These are phyloP conservation scores for Dendrophyllia cribrosa DNA, from an alignment of 64 coral and sea anemone genomes.

Conservation along the genomic window DNA sequence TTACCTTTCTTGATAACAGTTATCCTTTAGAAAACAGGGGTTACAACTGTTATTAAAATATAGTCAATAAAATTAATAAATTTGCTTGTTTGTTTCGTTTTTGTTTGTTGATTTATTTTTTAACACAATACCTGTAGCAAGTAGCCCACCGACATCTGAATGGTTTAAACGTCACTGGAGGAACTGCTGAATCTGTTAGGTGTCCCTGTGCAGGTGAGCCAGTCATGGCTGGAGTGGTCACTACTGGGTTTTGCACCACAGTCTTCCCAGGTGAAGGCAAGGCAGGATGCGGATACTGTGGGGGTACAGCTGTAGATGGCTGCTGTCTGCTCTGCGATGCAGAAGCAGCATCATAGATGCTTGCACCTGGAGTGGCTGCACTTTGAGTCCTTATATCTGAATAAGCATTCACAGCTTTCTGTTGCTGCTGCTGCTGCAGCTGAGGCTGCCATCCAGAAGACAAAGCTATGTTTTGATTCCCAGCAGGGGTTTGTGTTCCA, in stretches of 20 bases:
- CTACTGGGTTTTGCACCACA: not conserved
- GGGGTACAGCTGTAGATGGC: not conserved
- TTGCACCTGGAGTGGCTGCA: not conserved
- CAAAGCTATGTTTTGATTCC: not conserved
- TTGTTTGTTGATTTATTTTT: too few relatives aligned
- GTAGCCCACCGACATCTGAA: slow-evolving; percentile 76
- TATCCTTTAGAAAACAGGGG: too few relatives aligned
- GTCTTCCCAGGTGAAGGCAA: slow-evolving; percentile 1
- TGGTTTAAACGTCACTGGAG: slow-evolving; percentile 57
- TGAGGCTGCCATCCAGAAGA: slow-evolving; percentile 7
- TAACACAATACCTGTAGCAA: slow-evolving; percentile 63
- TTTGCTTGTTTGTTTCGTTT: too few relatives aligned
- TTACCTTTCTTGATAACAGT: too few relatives aligned
- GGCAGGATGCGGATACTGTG: not conserved
- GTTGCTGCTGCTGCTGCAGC: too few relatives aligned
- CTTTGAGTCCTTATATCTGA: not conserved
- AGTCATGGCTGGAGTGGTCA: not conserved
- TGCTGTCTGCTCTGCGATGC: not conserved
- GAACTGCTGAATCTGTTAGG: not conserved
- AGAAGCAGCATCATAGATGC: not conserved
- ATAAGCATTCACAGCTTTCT: slow-evolving; percentile 7
- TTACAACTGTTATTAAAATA: too few relatives aligned
- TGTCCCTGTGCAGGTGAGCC: slow-evolving; percentile 13
- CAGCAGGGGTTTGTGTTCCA: not conserved
- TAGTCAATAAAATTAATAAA: too few relatives aligned